These are phyloP conservation scores for Bufotes viridis DNA, from an alignment of 2,797 vertebrate species.

Conservation along the genomic window DNA sequence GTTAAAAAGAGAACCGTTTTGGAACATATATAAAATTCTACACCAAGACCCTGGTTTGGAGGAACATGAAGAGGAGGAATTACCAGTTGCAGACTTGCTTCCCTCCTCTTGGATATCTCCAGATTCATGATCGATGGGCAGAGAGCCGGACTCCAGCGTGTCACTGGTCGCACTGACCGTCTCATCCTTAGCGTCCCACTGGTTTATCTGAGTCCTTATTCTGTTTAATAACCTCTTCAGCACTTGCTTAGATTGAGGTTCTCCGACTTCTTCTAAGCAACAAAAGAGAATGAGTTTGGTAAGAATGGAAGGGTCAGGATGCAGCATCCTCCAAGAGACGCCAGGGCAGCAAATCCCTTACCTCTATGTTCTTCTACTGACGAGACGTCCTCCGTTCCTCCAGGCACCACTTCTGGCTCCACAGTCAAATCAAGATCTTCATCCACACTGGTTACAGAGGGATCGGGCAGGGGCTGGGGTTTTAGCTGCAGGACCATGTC, in stretches of 20 bases:
- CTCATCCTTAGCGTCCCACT: conserved; percentile 74
- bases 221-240: conserved; percentile 86
- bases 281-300: neutral
- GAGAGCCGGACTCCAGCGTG: conserved; percentile 78
- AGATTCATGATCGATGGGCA: conserved; percentile 67
- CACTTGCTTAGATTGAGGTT: conserved; percentile 72
- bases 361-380: neutral
- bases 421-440: conserved; percentile 86
- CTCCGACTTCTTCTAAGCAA: conserved; percentile 57
- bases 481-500: conserved; percentile 84
- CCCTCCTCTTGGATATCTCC: neutral
- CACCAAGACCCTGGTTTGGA: neutral
- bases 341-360: neutral
- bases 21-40: neutral
- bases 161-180: conserved; percentile 69
- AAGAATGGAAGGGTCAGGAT: too few relatives aligned
- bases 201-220: conserved; percentile 84
- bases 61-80: neutral
- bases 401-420: conserved; percentile 73
- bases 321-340: neutral
- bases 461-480: conserved; percentile 84
- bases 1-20: too few relatives aligned
- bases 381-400: conserved; percentile 43
- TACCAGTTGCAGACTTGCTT: neutral
- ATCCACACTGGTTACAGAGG: conserved; percentile 76